Evolutionary conservation across 1,140 invertebrate genomes (phyloP).

Genomic region (Drosophila parvula): DNA sequence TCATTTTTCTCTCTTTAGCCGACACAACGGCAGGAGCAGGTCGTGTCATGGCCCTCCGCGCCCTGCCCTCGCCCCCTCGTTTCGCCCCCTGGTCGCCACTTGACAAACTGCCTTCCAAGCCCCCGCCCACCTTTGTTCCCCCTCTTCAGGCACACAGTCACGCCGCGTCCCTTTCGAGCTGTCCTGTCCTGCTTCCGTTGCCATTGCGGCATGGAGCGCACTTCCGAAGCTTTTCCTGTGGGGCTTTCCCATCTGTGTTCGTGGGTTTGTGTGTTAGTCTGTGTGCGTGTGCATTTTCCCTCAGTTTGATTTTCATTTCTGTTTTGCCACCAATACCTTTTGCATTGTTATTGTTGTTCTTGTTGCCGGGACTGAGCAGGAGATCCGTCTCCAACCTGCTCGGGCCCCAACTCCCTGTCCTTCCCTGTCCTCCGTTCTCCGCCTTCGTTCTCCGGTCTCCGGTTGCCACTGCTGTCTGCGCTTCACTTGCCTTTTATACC

Average conservation of each 20-base stretch:
- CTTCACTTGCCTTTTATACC: slow-evolving; percentile 61
- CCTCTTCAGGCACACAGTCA: background rate
- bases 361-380: slow-evolving; percentile 36
- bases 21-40: slow-evolving; percentile 57
- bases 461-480: slow-evolving; percentile 48
- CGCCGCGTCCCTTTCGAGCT: slow-evolving; percentile 18
- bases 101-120: slow-evolving; percentile 50
- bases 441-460: slow-evolving; percentile 15
- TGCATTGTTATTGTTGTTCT: slow-evolving; percentile 58
- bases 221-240: slow-evolving; percentile 76
- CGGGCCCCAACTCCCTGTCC: slow-evolving; percentile 4
- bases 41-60: slow-evolving; percentile 48
- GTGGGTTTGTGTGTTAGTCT: slow-evolving; percentile 34
- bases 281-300: slow-evolving; percentile 35
- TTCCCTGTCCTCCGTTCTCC: background rate
- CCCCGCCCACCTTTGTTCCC: background rate
- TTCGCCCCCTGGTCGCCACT: slow-evolving; percentile 39
- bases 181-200: slow-evolving; percentile 53
- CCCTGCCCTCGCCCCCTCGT: slow-evolving; percentile 2
- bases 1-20: slow-evolving; percentile 83
- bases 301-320: slow-evolving; percentile 76
- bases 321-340: slow-evolving; percentile 78
- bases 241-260: slow-evolving; percentile 38
- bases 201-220: slow-evolving; percentile 74
- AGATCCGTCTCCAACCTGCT: slow-evolving; percentile 62